Evolutionary conservation across 1,140 invertebrate genomes (phyloP).

Genomic region (Drosophila murphyi): DNA sequence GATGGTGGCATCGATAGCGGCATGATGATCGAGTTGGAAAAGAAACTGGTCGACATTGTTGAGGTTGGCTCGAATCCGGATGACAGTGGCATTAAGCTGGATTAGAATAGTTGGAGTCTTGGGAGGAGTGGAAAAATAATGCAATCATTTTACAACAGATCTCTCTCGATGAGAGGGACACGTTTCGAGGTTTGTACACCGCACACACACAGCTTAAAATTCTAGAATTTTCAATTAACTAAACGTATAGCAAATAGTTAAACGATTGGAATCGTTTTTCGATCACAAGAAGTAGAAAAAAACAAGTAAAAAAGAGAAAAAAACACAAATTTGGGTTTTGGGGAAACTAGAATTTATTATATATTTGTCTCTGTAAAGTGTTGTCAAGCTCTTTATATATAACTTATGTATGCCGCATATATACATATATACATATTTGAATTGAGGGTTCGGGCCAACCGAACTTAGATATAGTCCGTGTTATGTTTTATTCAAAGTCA

Average conservation of each 20-base stretch:
- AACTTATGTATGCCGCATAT: constrained; percentile 9
- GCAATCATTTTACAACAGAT: constrained; percentile 53
- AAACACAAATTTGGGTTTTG: constrained; percentile 57
- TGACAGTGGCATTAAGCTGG: constrained; percentile 79
- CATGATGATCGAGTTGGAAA: constrained; percentile 77
- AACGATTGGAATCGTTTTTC: constrained; percentile 63
- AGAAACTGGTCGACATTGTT: constrained; percentile 77
- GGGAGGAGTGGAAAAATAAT: constrained; percentile 46
- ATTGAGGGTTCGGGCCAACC: constrained; percentile 40
- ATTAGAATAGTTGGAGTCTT: constrained; percentile 26
- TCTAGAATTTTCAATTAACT: constrained; percentile 61
- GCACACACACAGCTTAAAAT: constrained; percentile 34
- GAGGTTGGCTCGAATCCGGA: constrained; percentile 67
- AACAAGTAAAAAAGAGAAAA: constrained; percentile 9
- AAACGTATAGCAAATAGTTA: constrained; percentile 54
- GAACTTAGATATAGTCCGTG: constrained; percentile 39
- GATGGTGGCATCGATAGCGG: constrained; percentile 76
- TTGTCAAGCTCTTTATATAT: constrained; percentile 27
- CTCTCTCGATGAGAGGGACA: constrained; percentile 21
- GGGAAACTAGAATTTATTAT: constrained; percentile 73
- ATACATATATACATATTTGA: constrained; percentile 53
- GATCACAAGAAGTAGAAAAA: constrained; percentile 39
- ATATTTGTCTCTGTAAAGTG: constrained; percentile 63
- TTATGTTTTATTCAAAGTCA: constrained; percentile 15
- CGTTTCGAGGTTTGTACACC: constrained; percentile 45